Evolutionary conservation across 2,113 vertebrate species (phyloP).

Genomic region (Conger conger): DNA sequence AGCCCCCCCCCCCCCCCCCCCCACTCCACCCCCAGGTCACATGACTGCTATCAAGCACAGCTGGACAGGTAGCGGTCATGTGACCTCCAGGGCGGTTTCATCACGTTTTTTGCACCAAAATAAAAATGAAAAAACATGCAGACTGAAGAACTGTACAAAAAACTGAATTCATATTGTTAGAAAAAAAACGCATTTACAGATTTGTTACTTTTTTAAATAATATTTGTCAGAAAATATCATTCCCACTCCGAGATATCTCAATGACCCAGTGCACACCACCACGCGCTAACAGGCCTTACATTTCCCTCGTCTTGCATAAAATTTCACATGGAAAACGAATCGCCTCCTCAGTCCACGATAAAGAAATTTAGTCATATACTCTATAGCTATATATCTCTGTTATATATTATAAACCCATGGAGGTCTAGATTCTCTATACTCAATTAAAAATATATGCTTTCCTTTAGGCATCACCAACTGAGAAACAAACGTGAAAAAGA

Average conservation of each 20-base stretch:
- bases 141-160: slow-evolving; percentile 36
- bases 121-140: slow-evolving; percentile 39
- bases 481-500: slow-evolving; percentile 31
- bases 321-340: slow-evolving; percentile 29
- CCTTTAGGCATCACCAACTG: slow-evolving; percentile 34
- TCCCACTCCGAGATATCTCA: slow-evolving; percentile 19
- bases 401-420: slow-evolving; percentile 42
- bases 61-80: slow-evolving; percentile 7
- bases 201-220: slow-evolving; percentile 25
- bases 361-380: slow-evolving; percentile 30
- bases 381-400: slow-evolving; percentile 29
- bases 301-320: slow-evolving; percentile 40
- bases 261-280: slow-evolving; percentile 28
- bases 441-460: slow-evolving; percentile 50
- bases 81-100: slow-evolving; percentile 8
- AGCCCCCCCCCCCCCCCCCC: background rate
- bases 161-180: slow-evolving; percentile 29
- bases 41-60: background rate
- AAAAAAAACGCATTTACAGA: slow-evolving; percentile 26
- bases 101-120: slow-evolving; percentile 17
- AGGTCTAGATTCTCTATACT: slow-evolving; percentile 42
- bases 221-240: slow-evolving; percentile 24
- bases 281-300: slow-evolving; percentile 37
- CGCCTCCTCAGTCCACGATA: slow-evolving; percentile 15
- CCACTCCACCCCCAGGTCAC: background rate